A percentile compares a stretch with the other conserved stretches of the same genome.
phyloP scores from a whole-genome alignment of 2,113 vertebrate genomes.

The Erinaceus europaeus region DNA sequence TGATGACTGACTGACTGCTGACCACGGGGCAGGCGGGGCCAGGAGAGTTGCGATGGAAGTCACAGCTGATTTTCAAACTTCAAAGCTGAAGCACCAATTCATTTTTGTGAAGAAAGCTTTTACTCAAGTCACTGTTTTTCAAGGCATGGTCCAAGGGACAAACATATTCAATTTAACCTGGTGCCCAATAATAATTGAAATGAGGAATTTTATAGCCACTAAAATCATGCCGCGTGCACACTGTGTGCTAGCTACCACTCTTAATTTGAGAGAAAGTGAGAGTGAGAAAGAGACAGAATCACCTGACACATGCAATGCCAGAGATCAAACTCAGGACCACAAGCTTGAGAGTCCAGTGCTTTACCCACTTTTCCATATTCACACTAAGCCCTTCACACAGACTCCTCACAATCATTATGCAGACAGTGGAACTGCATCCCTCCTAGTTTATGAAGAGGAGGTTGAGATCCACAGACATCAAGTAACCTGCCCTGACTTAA shows the following conservation, averaged over 20 bases:
- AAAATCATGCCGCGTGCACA: neutral
- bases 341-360: no score
- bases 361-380: no score
- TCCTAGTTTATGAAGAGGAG: neutral
- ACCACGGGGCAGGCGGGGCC: accelerated
- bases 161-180: neutral
- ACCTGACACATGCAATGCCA: no score
- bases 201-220: neutral
- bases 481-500: neutral
- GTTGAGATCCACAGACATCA: neutral
- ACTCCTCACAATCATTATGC: neutral
- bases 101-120: no score
- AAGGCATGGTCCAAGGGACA: neutral
- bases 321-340: no score
- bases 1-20: no score
- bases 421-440: neutral
- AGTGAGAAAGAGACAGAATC: no score
- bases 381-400: no score
- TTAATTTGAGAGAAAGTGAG: no score
- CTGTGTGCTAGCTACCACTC: neutral
- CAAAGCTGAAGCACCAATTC: neutral
- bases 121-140: neutral
- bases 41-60: neutral
- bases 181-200: neutral
- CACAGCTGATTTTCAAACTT: no score